Conservation (phyloP, 1,140 invertebrate species). For the Amyelois transitella region DNA sequence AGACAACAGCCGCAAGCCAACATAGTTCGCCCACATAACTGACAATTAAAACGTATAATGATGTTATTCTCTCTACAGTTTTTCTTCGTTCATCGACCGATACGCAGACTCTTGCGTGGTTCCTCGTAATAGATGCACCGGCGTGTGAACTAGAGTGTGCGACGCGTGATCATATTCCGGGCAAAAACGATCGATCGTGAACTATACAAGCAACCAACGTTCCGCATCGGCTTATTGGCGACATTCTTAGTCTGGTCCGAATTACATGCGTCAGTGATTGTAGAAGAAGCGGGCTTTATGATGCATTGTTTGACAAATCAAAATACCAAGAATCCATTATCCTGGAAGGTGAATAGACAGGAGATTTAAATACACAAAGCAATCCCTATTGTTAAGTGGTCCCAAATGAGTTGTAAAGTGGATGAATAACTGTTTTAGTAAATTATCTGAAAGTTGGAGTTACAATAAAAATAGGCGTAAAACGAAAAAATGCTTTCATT, state of each 20-base stretch:
- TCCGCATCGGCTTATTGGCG: background rate
- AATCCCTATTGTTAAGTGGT: no score
- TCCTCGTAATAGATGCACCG: constrained; percentile 18
- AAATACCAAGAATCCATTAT: no score
- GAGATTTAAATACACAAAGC: no score
- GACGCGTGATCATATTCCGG: constrained; percentile 15
- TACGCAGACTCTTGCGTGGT: constrained; percentile 25
- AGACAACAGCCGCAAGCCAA: background rate
- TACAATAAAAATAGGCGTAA: no score
- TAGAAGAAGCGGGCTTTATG: no score
- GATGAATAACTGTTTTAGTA: no score
- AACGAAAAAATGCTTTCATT: no score
- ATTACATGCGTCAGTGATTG: background rate
- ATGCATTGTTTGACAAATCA: background rate
- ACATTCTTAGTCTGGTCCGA: background rate
- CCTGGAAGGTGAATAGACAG: no score
- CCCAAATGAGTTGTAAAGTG: no score
- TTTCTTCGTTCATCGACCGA: constrained; percentile 14
- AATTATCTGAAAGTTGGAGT: no score
- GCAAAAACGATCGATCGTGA: background rate
- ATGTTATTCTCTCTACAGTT: background rate
- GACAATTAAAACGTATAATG: background rate
- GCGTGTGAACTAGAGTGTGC: constrained; percentile 63
- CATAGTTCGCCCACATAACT: background rate
- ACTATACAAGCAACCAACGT: background rate